Evolutionary conservation across 2,888 invertebrate species (phyloP), one percentile per base, ranked within the genome.

Genomic region (Cryptophagus acutangulus): DNA sequence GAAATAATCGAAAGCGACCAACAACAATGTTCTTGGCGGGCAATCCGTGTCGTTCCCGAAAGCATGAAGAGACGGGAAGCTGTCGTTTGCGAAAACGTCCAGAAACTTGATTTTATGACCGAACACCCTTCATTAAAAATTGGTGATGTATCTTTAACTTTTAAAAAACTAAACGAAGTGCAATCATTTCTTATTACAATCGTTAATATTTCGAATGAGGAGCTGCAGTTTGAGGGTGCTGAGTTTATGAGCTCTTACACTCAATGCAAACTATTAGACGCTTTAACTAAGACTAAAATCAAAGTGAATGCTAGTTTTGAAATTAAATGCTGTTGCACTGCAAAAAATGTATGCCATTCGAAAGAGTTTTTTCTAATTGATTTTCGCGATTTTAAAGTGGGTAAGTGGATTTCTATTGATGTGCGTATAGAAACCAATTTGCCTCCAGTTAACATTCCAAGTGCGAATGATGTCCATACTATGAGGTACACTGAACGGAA

Each of bases 1-100:
- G 82, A 87, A 61, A 74, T 79, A 1, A 82, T 87, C 53, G 87
- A 87, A 68, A 86, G 85, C 62, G 77, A 79, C 51, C 81, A 82
- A 70, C 74, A 72, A 10, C 52, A 58, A 8, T 61, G 56, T 41
- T 65, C 66, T 33, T 78, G 82, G 82, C 71, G 85, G 50, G 81
- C 81, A 1, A 58, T 83, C 36, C 72, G 69, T 35, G 59, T 74
- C 10, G 57, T 66, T 35, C 71, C 70, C 2, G 54, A 58, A 14
- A 40, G 44, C 38, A 43, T 49, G 29, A 45, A 48, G 20, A 38
- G 18, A 31, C 37, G 43, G 36, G 4, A 35, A 42, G 38, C 16
- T n/a, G 33, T 35, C n/a, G 8, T 36, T 38, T 20, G 38, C 30
- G 42, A 35, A 45, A 39, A 36, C 2, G 12, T 12, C 3, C 4